These are phyloP conservation scores for Tringa solitaria DNA, from an alignment of 2,113 vertebrate genomes.

Conservation along the genomic window DNA sequence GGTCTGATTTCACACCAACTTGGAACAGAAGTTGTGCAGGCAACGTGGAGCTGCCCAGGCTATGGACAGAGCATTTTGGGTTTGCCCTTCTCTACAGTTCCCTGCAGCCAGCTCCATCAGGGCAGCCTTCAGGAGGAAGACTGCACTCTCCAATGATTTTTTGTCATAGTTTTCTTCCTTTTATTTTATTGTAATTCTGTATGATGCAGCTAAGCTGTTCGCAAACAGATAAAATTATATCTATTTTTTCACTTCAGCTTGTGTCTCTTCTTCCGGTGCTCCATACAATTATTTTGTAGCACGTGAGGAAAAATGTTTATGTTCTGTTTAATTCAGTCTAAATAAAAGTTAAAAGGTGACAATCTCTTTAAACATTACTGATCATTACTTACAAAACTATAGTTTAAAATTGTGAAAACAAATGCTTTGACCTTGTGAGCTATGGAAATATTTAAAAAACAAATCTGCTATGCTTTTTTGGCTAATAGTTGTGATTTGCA, in stretches of 20 bases:
- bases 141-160: background rate
- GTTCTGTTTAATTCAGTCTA: slow-evolving; percentile 27
- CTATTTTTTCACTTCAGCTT: background rate
- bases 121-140: background rate
- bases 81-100: background rate
- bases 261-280: background rate
- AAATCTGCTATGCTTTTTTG: slow-evolving; percentile 48
- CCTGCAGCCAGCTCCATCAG: background rate
- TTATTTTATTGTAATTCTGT: background rate
- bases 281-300: slow-evolving; percentile 1
- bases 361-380: slow-evolving; percentile 10
- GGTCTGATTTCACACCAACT: background rate
- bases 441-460: slow-evolving; percentile 45
- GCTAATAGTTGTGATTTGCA: slow-evolving; percentile 67
- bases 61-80: background rate
- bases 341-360: slow-evolving; percentile 54
- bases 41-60: background rate
- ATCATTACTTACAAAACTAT: slow-evolving; percentile 50
- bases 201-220: background rate
- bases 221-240: background rate
- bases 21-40: background rate
- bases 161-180: background rate
- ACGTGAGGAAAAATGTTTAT: slow-evolving; percentile 21
- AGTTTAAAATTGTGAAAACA: slow-evolving; percentile 51
- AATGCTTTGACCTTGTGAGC: slow-evolving; percentile 62